Conservation (phyloP, 2,888 invertebrate species). For the Latheticus oryzae region DNA sequence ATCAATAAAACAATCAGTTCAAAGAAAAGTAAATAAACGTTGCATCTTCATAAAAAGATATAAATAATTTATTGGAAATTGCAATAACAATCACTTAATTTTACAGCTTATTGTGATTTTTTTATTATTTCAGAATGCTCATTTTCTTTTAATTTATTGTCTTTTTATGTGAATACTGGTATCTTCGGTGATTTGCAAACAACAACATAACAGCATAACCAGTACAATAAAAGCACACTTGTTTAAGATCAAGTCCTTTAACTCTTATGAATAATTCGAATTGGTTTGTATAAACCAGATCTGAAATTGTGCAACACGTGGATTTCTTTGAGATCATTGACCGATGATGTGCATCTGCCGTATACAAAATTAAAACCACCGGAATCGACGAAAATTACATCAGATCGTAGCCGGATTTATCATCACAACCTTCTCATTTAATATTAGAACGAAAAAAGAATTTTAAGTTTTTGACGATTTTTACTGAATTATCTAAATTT, state of each 20-base stretch:
- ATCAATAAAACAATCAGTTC: too few relatives aligned
- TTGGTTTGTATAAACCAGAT: background rate
- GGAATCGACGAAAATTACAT: conserved; percentile 11
- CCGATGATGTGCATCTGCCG: conserved; percentile 34
- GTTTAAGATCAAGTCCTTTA: conserved; percentile 15
- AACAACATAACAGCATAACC: too few relatives aligned
- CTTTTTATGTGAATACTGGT: too few relatives aligned
- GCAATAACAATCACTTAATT: too few relatives aligned
- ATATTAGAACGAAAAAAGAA: background rate
- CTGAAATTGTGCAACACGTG: conserved; percentile 34
- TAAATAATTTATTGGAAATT: too few relatives aligned
- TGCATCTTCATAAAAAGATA: too few relatives aligned
- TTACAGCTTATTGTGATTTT: too few relatives aligned
- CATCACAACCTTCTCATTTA: background rate
- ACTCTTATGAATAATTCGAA: conserved; percentile 15
- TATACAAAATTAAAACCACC: conserved; percentile 29
- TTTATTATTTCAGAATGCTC: conserved; percentile 21
- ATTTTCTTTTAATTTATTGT: too few relatives aligned
- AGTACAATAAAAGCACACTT: conserved; percentile 22
- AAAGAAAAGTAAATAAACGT: too few relatives aligned
- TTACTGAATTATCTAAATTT: too few relatives aligned
- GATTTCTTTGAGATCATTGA: conserved; percentile 33
- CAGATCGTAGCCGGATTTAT: conserved; percentile 6
- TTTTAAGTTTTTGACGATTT: too few relatives aligned
- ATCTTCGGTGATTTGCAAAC: conserved; percentile 9